Evolutionary conservation across 2,797 vertebrate species (phyloP).

Genomic region (Acrocephalus scirpaceus): DNA sequence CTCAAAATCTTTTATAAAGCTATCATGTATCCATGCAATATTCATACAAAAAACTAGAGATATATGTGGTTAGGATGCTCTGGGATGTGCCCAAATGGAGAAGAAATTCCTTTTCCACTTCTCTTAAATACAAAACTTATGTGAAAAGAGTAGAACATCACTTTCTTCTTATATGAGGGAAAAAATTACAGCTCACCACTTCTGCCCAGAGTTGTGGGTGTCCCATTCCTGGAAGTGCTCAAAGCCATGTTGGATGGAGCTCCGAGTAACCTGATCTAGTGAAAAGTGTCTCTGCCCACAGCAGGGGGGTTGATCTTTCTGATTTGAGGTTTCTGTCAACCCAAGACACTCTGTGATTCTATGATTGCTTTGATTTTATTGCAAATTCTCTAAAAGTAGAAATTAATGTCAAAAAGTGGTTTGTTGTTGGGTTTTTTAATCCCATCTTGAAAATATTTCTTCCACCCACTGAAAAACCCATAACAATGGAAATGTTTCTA

Average conservation of each 20-base stretch:
- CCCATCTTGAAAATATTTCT: not conserved
- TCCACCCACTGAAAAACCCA: not conserved
- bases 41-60: not conserved
- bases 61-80: not conserved
- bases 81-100: not conserved
- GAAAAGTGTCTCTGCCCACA: not conserved
- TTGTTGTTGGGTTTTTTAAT: not conserved
- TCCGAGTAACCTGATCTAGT: not conserved
- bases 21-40: not conserved
- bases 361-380: not conserved
- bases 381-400: not conserved
- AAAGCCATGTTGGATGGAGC: not conserved
- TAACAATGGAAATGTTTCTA: not conserved
- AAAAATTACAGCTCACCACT: not conserved
- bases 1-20: not conserved
- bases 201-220: not conserved
- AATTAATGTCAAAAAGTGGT: not conserved
- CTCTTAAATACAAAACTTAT: not conserved
- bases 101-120: not conserved
- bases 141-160: not conserved
- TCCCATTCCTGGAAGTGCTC: accelerated
- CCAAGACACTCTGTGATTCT: not conserved
- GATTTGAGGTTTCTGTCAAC: not conserved
- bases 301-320: not conserved
- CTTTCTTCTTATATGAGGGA: not conserved